Base-by-base conservation (phyloP, 2,888 invertebrate species). In the Brassicogethes aeneus region DNA sequence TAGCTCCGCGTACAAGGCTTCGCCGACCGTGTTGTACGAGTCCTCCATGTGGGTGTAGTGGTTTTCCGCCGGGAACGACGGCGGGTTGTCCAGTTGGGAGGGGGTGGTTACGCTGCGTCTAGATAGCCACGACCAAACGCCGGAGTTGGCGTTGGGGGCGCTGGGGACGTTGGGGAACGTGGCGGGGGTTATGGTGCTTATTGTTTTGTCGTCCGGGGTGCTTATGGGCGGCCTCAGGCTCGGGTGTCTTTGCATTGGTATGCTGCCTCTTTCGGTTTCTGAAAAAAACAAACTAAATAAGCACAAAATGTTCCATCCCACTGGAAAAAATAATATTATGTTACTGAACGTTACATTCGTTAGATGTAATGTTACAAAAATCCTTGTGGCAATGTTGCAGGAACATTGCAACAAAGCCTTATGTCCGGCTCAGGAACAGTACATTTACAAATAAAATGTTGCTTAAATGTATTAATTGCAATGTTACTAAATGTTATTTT, bases 1-100 rank as follows among this genome's bases (percentile, higher is more conserved):
- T 50, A 83, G 64, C 64, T 83, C 82, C 3, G 82, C 82, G 59
- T 83, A 83, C 12, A 83, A 70, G 1, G 81, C 81, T 55, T 79
- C 79, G 8, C 71, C 73, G 13, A 71, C 72, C 48, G 71, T 70
- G 59, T 73, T 72, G 53, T 75, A 75, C 10, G 72, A 74, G 54
- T 77, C 78, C 49, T 80, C 80, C 77, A 82, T 79, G 60, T 80
- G 80, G 3, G 82, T 82, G 61, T 82, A 82, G 61, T 82, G 82
- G 60, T 82, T 82, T 64, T 81, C 80, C 10, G 76, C 79, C 2
- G 71, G 71, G 15, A 70, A 72, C 34, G 71, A 66, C 10, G 73
- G 70, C 1, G 73, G 70, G 37, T 69, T 69, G 32, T 70, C 71
- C 23, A 74, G 66, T 56, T 73, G 72, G 51, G 72, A 57, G 15